Base-by-base conservation (phyloP, 2,797 vertebrate species). In the Ateles fusciceps region DNA sequence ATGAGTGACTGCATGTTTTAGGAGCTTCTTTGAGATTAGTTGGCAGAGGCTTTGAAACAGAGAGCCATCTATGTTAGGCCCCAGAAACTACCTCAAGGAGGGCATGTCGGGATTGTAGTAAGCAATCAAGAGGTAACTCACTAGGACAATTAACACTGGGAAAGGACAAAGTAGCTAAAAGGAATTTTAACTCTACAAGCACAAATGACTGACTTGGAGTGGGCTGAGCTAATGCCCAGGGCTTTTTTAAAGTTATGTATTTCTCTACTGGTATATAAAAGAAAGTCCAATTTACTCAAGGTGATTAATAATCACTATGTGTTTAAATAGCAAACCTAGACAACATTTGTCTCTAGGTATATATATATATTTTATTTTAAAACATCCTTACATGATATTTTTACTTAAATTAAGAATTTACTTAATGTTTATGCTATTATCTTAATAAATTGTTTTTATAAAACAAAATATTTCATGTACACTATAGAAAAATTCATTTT, bases 341-440 rank as follows among this genome's bases (percentile, higher is more conserved):
- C 55, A 92, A 74, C 22, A 91, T 44, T 92, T 93, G 33, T 88
- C 50, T 94, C 7, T 71, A 81, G 28, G 3, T 81, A 78, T 87
- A 68, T 92, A 22, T 71, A 22, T 92, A 22, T 71, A 22, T 95
- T 85, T 85, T 39, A 50, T 95, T 91, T 95, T 71, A 8, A 95
- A 96, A 84, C 59, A 71, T 55, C 1, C 33, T 4, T 84, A 48
- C 44, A 3, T 89, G 15, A 71, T 80, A 44, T 72, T 6, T 91
- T 95, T 68, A 48, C 19, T 76, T 96, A 96, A 83, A 83, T 90
- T 9, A 84, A 80, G 33, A 72, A 21, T 30, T 90, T 94, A 90
- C 19, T 85, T 90, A 92, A 71, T 71, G 76, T 55, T 78, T 90
- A 12, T 88, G 17, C 7, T 84, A 76, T 75, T 84, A 72, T 39